Conservation (phyloP, 2,797 vertebrate species). For the Sebastes oblongus region DNA sequence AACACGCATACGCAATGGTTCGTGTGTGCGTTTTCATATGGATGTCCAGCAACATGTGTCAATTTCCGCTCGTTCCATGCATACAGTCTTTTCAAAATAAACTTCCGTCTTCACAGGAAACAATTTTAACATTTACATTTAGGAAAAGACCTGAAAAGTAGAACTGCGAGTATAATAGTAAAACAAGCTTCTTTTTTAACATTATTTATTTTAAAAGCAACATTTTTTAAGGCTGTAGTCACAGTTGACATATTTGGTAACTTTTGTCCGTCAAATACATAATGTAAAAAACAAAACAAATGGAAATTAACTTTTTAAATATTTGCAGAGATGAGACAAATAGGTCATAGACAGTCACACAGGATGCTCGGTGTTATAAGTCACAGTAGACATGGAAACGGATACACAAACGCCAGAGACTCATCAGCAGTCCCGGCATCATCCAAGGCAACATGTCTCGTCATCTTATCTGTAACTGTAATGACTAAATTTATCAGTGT, state of each 20-base stretch:
- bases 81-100: too few species aligned
- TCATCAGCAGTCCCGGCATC: background rate
- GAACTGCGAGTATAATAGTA: background rate
- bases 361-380: background rate
- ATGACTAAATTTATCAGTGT: constrained; percentile 47
- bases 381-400: constrained; percentile 11
- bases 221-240: too few species aligned
- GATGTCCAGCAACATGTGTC: too few species aligned
- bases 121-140: too few species aligned
- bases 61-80: too few species aligned
- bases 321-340: background rate
- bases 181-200: background rate
- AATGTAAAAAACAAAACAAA: background rate
- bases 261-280: background rate
- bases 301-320: background rate
- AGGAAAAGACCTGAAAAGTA: background rate
- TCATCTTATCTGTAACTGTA: constrained; percentile 27
- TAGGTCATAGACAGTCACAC: background rate
- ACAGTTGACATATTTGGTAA: background rate
- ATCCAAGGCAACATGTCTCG: background rate
- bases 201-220: background rate
- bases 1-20: too few species aligned
- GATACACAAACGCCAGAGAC: constrained; percentile 17
- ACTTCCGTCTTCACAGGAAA: too few species aligned
- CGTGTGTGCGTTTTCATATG: too few species aligned